These are phyloP conservation scores for Tetropium fuscum DNA, from an alignment of 2,888 invertebrate genomes.

Conservation along the genomic window DNA sequence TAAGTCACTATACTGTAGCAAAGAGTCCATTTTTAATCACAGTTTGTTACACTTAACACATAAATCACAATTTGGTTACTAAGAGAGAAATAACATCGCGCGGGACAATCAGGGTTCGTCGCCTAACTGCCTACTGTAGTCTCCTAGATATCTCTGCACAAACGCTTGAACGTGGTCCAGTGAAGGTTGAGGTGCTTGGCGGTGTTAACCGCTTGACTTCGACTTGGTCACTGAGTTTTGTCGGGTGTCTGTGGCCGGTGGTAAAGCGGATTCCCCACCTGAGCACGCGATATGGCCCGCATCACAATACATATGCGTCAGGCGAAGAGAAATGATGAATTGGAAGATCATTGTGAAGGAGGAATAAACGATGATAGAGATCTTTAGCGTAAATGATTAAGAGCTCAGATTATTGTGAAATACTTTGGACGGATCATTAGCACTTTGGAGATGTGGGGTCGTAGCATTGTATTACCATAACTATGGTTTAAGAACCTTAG, in stretches of 20 bases:
- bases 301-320: slow-evolving; percentile 55
- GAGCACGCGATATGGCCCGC: slow-evolving; percentile 55
- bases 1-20: slow-evolving; percentile 51
- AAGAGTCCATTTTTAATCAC: slow-evolving; percentile 52
- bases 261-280: slow-evolving; percentile 49
- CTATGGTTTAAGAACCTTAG: too few relatives aligned
- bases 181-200: slow-evolving; percentile 20
- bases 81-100: slow-evolving; percentile 4
- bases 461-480: neutral
- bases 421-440: slow-evolving; percentile 53
- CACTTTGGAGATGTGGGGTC: slow-evolving; percentile 33
- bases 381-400: slow-evolving; percentile 57
- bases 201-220: slow-evolving; percentile 55
- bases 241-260: slow-evolving; percentile 44
- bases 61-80: slow-evolving; percentile 11
- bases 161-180: slow-evolving; percentile 19
- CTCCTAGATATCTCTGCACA: slow-evolving; percentile 25
- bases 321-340: slow-evolving; percentile 60
- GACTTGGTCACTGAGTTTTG: slow-evolving; percentile 59
- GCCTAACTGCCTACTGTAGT: slow-evolving; percentile 38
- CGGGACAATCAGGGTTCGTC: slow-evolving; percentile 32
- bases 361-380: slow-evolving; percentile 60
- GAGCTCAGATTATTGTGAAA: slow-evolving; percentile 57
- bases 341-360: slow-evolving; percentile 57
- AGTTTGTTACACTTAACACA: slow-evolving; percentile 38